Evolutionary conservation across 92 coral and sea anemone genomes (phyloP), one percentile per base, ranked within the genome.

Genomic region (Epizoanthus stellaris): DNA sequence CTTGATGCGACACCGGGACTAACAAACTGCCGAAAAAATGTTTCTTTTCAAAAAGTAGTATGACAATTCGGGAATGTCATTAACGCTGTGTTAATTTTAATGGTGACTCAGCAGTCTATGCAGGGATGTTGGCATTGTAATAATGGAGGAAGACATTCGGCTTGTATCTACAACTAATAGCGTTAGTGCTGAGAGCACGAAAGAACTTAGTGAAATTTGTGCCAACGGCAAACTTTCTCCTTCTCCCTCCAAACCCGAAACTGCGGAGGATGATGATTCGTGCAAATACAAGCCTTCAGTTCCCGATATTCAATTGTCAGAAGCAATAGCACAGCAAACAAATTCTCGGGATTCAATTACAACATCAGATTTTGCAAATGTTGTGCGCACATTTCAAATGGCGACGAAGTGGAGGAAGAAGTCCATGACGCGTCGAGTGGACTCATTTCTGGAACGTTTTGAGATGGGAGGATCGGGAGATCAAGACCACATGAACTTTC

Each of bases 331-430:
- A n/a, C 11, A 12, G 16, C 57, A 13, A 4, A 15, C 73, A 14
- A 14, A 68, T 17, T 68, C 52, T 6, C 16, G n/a, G 4, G 25
- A 30, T n/a, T 20, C 72, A 5, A 15, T 5, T 10, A 42, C 42
- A 2, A 17, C 7, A 58, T 73, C 45, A 45, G 20, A 60, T 17
- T 79, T 90, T 21, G 85, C 84, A 15, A 30, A 84, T 12, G 70
- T 90, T 17, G 93, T 90, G 10, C 93, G 93, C 38, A 92, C 95
- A 42, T 47, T 93, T 1, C 95, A 93, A 67, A 72, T 90, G 25
- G 93, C 93, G 0, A 79, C 87, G 19, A 65, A 91, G 25, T 93
- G 92, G 95, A 76, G 52, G 6, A 85, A 90, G 16, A 85, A 75
- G 58, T 65, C 69, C 23, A 66, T 80, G 2, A 49, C 74, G 11